phyloP scores from a whole-genome alignment of 2,888 invertebrate species.

The Actias luna region DNA sequence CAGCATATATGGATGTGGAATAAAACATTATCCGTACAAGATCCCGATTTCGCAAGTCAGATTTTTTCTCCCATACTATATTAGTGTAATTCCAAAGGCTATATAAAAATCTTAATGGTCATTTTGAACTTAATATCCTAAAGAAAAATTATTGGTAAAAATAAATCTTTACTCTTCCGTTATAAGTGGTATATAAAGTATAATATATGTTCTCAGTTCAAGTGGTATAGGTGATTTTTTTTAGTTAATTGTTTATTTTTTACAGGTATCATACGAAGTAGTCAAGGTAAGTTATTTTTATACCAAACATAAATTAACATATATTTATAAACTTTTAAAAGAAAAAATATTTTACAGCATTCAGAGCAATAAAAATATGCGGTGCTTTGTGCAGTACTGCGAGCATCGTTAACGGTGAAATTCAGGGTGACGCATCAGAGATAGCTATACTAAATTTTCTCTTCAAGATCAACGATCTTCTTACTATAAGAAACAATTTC shows the following conservation, averaged over 20 bases:
- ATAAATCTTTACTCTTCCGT: too few relatives aligned
- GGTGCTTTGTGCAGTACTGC: conserved; percentile 98
- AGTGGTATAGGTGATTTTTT: too few relatives aligned
- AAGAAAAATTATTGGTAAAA: too few relatives aligned
- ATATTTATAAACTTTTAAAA: neutral
- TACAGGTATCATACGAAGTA: conserved; percentile 48
- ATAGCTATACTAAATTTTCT: conserved; percentile 92
- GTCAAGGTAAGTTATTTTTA: conserved; percentile 40
- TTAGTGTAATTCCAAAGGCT: too few relatives aligned
- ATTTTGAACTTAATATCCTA: too few relatives aligned
- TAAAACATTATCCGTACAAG: conserved; percentile 80
- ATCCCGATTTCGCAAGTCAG: conserved; percentile 44
- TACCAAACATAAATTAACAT: neutral
- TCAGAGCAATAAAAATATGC: conserved; percentile 91
- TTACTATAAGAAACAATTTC: conserved; percentile 87
- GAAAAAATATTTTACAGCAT: conserved; percentile 68
- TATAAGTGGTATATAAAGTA: too few relatives aligned
- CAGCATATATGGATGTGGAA: conserved; percentile 99
- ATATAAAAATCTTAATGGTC: too few relatives aligned
- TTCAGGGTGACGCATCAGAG: conserved; percentile 94
- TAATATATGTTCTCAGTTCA: too few relatives aligned
- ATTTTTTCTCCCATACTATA: too few relatives aligned
- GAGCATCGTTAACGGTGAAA: conserved; percentile 91
- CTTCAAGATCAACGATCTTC: conserved; percentile 85
- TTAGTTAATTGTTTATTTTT: conserved; percentile 20